Base-by-base conservation (phyloP, 2,113 vertebrate genomes). In the Emydocephalus ijimae region DNA sequence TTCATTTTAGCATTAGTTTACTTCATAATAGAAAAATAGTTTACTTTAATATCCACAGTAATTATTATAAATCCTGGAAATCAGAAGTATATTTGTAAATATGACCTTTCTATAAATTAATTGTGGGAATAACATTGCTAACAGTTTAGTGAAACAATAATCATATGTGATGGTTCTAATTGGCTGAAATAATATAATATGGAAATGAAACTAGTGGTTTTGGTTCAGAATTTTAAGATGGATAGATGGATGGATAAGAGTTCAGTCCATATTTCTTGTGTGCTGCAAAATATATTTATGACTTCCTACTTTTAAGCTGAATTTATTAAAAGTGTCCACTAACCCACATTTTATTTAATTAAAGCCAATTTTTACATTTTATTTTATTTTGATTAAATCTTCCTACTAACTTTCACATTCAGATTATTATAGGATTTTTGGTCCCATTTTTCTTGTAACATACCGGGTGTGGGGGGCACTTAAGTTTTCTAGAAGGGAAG, bases 11-110 rank as follows among this genome's bases (percentile, higher is more conserved):
- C 21, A 56, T 85, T 81, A 94, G 74, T 93, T 64, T 64, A 52
- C 90, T 95, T 89, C 92, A 11, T n/a, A 14, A n/a, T 14, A 69
- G 61, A 69, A 69, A 69, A 69, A 69, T 29, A n/a, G 11, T 69
- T 69, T 69, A 29, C 61, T 69, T 34, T 18, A 81, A 39, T 34
- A 74, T 74, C 69, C 69, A 81, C n/a, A 34, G 18, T 34, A 18
- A 39, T 39, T 39, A 69, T 20, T 74, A 15, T 34, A 39, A 20
- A 81, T 20, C 34, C 69, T 81, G 34, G 69, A 81, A 81, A 81
- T 18, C 6, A 18, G 2, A 81, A 81, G 20, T 34, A 34, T 81
- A 39, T 81, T 81, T 81, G 15, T 39, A 81, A 81, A 39, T 81
- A 39, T 81, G 69, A 81, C 69, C 39, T 81, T 81, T 81, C 15